Evolutionary conservation across 2,888 invertebrate species (phyloP).

Genomic region (Andricus curvator): DNA sequence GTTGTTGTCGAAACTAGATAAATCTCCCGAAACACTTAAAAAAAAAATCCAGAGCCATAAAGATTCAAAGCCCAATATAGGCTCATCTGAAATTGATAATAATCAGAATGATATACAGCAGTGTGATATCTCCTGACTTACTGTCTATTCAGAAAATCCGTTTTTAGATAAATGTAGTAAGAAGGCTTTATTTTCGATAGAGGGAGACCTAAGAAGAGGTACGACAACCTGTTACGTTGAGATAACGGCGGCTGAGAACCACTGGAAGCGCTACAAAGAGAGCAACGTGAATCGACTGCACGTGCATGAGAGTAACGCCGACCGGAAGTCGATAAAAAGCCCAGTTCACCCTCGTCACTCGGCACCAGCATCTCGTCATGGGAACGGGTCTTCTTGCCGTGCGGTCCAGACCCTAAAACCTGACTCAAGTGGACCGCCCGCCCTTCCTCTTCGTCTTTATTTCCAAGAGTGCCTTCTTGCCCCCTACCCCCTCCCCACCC

Average conservation of each 20-base stretch:
- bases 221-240: constrained; percentile 56
- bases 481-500: background rate
- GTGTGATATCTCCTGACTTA: background rate
- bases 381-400: constrained; percentile 69
- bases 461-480: constrained; percentile 28
- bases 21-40: too few relatives aligned
- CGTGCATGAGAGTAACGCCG: constrained; percentile 76
- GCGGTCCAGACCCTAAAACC: constrained; percentile 69
- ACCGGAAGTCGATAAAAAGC: constrained; percentile 78
- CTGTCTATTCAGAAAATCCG: background rate
- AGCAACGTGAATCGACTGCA: constrained; percentile 70
- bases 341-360: constrained; percentile 77
- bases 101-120: background rate
- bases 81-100: background rate
- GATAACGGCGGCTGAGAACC: constrained; percentile 66
- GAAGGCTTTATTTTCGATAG: background rate
- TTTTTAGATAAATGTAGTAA: background rate
- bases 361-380: constrained; percentile 76
- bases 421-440: constrained; percentile 64
- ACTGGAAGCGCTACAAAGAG: constrained; percentile 71
- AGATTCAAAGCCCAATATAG: too few relatives aligned
- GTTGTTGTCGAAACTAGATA: too few relatives aligned
- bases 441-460: constrained; percentile 46
- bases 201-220: background rate
- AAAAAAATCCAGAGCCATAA: too few relatives aligned